Percentiles rank a stretch among this genome's conserved stretches.
phyloP scores from a whole-genome alignment of 2,797 vertebrate species.

The Xiphophorus birchmanni region DNA sequence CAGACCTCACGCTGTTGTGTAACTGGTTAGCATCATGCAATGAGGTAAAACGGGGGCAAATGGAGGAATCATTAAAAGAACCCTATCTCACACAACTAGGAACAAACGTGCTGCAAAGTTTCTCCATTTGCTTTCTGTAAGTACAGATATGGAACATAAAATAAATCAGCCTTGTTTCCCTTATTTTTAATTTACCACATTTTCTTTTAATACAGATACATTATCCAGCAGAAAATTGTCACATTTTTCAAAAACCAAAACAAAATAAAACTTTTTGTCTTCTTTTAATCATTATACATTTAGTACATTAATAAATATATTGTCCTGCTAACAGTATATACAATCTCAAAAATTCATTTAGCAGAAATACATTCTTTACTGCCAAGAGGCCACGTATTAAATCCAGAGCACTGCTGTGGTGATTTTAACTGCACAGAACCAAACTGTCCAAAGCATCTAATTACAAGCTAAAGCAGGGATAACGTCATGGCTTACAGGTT shows the following conservation, averaged over 20 bases:
- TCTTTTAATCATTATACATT: constrained; percentile 38
- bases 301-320: constrained; percentile 29
- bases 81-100: neutral
- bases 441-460: constrained; percentile 48
- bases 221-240: constrained; percentile 24
- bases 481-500: constrained; percentile 12
- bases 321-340: constrained; percentile 41
- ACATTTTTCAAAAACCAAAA: constrained; percentile 20
- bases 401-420: constrained; percentile 42
- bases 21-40: neutral
- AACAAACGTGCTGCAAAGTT: neutral
- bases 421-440: constrained; percentile 26
- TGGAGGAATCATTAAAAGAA: neutral
- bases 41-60: neutral
- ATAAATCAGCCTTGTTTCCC: neutral
- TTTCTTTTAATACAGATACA: constrained; percentile 46
- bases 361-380: constrained; percentile 51
- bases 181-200: constrained; percentile 46
- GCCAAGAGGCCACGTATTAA: constrained; percentile 45
- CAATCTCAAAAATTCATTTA: constrained; percentile 40
- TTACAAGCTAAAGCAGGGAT: constrained; percentile 45
- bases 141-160: neutral
- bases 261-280: neutral
- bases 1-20: constrained; percentile 17
- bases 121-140: neutral